phyloP scores from a whole-genome alignment of 2,797 vertebrate genomes.

The Diceros bicornis region DNA sequence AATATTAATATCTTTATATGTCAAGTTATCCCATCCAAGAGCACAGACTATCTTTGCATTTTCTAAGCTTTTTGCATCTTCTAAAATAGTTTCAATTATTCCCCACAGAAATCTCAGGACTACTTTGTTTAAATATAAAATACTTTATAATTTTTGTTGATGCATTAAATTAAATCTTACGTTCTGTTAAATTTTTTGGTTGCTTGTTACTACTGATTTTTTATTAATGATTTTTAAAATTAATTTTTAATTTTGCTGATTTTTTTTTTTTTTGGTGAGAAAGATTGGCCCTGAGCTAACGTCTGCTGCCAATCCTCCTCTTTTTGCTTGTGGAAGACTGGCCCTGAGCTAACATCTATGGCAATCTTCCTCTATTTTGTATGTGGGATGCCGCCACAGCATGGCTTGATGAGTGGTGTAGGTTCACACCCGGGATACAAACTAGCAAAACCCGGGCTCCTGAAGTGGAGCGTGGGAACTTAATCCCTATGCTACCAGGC shows the following conservation, averaged over 20 bases:
- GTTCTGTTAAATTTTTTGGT: not conserved
- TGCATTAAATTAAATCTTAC: not conserved
- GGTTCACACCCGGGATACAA: too few relatives aligned
- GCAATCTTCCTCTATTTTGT: too few relatives aligned
- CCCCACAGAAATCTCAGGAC: not conserved
- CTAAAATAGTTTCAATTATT: constrained; percentile 14
- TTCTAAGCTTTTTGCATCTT: not conserved
- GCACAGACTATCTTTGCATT: not conserved
- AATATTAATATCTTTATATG: not conserved
- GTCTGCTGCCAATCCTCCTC: too few relatives aligned
- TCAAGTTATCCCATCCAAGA: not conserved
- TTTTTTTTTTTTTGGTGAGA: not conserved
- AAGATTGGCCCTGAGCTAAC: too few relatives aligned
- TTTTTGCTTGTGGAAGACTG: too few relatives aligned
- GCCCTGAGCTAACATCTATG: too few relatives aligned
- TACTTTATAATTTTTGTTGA: not conserved
- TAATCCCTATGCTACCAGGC: too few relatives aligned
- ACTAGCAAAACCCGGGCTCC: too few relatives aligned
- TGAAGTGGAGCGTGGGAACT: too few relatives aligned
- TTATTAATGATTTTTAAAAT: not conserved
- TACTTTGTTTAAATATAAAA: not conserved
- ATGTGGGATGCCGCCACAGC: too few relatives aligned
- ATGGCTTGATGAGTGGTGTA: too few relatives aligned
- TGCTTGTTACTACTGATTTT: not conserved
- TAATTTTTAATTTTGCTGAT: not conserved